Evolutionary conservation across 2,888 invertebrate species (phyloP).

Genomic region (Drosophila nr. fundita): DNA sequence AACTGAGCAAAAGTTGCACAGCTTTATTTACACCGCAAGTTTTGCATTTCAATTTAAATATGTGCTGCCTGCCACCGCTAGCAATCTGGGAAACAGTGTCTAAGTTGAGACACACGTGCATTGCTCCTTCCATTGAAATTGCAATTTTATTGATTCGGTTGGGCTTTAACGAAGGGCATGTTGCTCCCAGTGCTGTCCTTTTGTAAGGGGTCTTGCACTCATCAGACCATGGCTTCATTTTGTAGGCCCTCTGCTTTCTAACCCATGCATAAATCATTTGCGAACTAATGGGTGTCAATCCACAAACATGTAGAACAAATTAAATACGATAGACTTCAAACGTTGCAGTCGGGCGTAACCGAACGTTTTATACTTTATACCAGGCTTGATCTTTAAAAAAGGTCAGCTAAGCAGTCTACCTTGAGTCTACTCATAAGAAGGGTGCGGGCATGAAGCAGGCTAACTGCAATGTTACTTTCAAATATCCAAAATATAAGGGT

Average conservation of each 20-base stretch:
- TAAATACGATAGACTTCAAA: background rate
- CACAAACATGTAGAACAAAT: conserved; percentile 15
- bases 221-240: conserved; percentile 51
- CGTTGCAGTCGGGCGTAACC: background rate
- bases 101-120: conserved; percentile 2
- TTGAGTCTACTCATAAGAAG: background rate
- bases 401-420: background rate
- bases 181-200: conserved; percentile 7
- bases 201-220: conserved; percentile 1
- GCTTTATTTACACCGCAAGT: conserved; percentile 51
- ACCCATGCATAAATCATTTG: conserved; percentile 35
- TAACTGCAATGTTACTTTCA: background rate
- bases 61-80: background rate
- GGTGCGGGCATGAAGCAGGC: fast-evolving
- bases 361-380: background rate
- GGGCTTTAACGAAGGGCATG: conserved; percentile 34
- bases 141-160: conserved; percentile 56
- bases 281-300: conserved; percentile 27
- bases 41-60: conserved; percentile 56
- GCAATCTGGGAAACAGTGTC: conserved; percentile 3
- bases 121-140: conserved; percentile 25
- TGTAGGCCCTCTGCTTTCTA: conserved; percentile 16
- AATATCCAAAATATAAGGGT: background rate
- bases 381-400: background rate
- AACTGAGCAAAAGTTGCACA: conserved; percentile 18